Percentiles rank a stretch among this genome's conserved stretches.
Conservation (phyloP, 2,113 vertebrate species). For the Tragulus kanchil region DNA sequence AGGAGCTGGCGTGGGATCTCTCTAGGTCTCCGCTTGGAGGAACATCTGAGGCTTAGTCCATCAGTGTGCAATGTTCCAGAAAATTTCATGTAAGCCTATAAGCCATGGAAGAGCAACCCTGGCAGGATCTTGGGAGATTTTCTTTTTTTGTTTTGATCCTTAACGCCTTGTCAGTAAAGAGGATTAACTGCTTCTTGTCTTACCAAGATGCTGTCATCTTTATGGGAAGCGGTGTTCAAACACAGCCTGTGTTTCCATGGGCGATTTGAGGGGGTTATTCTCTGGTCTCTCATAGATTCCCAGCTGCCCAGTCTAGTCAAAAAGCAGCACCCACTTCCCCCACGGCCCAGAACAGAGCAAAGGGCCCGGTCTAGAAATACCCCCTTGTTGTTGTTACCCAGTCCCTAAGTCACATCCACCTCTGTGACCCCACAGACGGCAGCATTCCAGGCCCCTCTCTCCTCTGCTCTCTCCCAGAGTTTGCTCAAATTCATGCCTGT, state of each 20-base stretch:
- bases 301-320: background rate
- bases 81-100: background rate
- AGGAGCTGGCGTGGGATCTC: background rate
- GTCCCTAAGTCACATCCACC: background rate
- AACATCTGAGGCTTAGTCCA: background rate
- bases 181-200: constrained; percentile 24
- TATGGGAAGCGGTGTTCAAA: background rate
- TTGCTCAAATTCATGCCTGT: background rate
- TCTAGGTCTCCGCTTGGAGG: background rate
- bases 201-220: background rate
- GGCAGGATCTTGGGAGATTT: no score
- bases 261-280: background rate
- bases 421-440: background rate
- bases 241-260: background rate
- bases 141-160: background rate
- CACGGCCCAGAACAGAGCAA: background rate
- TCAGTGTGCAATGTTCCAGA: background rate
- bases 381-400: background rate
- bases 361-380: background rate
- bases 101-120: background rate
- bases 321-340: background rate
- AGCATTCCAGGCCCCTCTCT: background rate
- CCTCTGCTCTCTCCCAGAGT: background rate
- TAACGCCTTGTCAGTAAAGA: background rate
- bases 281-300: background rate